phyloP scores from a whole-genome alignment of 2,797 vertebrate genomes.

The Rhinella marina region DNA sequence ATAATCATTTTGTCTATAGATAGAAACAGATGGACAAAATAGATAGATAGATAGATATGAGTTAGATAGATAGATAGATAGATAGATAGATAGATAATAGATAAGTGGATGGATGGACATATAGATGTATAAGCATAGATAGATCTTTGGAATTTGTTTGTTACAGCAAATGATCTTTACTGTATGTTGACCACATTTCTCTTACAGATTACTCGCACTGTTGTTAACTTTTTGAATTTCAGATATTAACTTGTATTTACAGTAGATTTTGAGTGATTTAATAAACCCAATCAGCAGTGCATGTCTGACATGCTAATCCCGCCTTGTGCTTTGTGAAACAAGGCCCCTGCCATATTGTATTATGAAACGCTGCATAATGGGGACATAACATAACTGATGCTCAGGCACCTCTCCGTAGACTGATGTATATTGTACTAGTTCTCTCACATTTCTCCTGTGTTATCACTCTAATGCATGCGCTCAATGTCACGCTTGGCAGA shows the following conservation, averaged over 20 bases:
- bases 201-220: too few species aligned
- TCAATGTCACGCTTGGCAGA: not conserved
- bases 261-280: not conserved
- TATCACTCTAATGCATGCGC: not conserved
- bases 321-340: not conserved
- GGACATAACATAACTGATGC: slow-evolving; percentile 18
- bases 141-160: not conserved
- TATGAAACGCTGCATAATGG: slow-evolving; percentile 38
- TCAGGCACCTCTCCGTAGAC: not conserved
- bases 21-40: too few species aligned
- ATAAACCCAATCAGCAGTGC: slow-evolving; percentile 65
- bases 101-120: too few species aligned
- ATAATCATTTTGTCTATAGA: too few species aligned
- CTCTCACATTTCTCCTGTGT: not conserved
- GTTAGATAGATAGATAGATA: too few species aligned
- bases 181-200: too few species aligned
- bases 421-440: not conserved
- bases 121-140: too few species aligned
- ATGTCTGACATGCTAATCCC: slow-evolving; percentile 65
- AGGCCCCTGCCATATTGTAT: slow-evolving; percentile 9
- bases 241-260: too few species aligned
- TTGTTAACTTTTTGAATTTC: too few species aligned
- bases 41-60: too few species aligned
- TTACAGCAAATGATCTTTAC: too few species aligned
- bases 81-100: too few species aligned